phyloP scores from a whole-genome alignment of 2,113 vertebrate genomes.

The Lethenteron camtschaticum region DNA sequence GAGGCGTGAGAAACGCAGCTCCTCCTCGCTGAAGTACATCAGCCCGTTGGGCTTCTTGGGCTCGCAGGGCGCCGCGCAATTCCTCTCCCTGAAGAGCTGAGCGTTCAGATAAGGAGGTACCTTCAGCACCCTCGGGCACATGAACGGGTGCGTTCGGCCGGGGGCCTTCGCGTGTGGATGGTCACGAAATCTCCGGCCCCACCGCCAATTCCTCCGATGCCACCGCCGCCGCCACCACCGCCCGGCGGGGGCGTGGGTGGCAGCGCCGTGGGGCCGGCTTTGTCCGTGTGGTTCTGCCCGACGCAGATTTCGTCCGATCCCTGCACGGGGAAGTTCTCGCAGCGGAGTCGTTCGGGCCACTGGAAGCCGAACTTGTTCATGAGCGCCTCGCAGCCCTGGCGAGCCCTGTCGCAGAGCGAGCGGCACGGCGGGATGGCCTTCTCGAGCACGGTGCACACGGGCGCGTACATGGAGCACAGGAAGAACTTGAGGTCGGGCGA shows the following conservation, averaged over 20 bases:
- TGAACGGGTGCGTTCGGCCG: slow-evolving; percentile 25
- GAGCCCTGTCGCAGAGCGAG: slow-evolving; percentile 41
- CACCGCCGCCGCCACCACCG: slow-evolving; percentile 7
- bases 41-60: slow-evolving; percentile 38
- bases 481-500: slow-evolving; percentile 64
- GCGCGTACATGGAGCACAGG: slow-evolving; percentile 54
- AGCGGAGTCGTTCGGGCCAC: slow-evolving; percentile 48
- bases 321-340: slow-evolving; percentile 47
- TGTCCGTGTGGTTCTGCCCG: slow-evolving; percentile 48
- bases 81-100: slow-evolving; percentile 49
- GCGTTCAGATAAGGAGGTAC: slow-evolving; percentile 61
- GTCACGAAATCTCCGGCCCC: too few species aligned
- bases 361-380: slow-evolving; percentile 67
- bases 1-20: slow-evolving; percentile 47
- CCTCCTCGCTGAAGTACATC: slow-evolving; percentile 64
- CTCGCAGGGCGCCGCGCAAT: slow-evolving; percentile 76
- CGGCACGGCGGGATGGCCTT: slow-evolving; percentile 51
- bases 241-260: slow-evolving; percentile 19
- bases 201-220: too few species aligned
- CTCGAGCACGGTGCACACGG: slow-evolving; percentile 54
- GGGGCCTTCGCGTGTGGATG: too few species aligned
- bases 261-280: slow-evolving; percentile 19
- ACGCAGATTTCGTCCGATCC: slow-evolving; percentile 52
- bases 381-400: slow-evolving; percentile 62
- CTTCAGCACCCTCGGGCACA: slow-evolving; percentile 55